Base-by-base conservation (phyloP, 2,888 invertebrate genomes). In the Coremacera marginata region DNA sequence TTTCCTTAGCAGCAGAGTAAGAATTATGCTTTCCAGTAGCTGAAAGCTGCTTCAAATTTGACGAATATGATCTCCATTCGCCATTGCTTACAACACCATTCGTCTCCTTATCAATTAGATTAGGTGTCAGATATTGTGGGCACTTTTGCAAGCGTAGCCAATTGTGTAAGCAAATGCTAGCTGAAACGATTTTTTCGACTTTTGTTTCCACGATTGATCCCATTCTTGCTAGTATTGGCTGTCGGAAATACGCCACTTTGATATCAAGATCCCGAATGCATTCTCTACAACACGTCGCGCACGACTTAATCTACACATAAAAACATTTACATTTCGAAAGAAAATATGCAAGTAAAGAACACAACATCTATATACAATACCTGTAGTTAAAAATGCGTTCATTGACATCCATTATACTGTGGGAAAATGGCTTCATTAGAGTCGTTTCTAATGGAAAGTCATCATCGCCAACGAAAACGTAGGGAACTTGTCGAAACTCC, bases 121-220 rank as follows among this genome's bases (percentile, higher is more conserved):
- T 11, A 60, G 60, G 22, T 19, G 19, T 60, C 19, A 60, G 60
- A 25, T 51, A 51, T n/a, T 14, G 14, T 7, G 14, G 14, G 51
- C 51, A 51, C n/a, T 51, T 51, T n/a, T 51, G 60, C 60, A 60
- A n/a, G 22, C 60, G 60, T n/a, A 60, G 60, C 60, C 60, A 60
- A 60, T 31, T 31, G 5, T 31, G 31, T 31, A 31, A 31, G 5
- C 31, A 31, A 31, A 31, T 5, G 25, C 60, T 25, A 19, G 60
- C 27, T 19, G 60, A 11, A 25, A 62, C 9, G 9, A 25, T 62
- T 62, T 62, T 62, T 9, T 62, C 25, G 5, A 62, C 25, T n/a
- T n/a, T n/a, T 25, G 60, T 62, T 25, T 62, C 60, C 4, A 25
- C 25, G n/a, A n/a, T n/a, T 25, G 60, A 25, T 25, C 25, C 60